These are phyloP conservation scores for Scomber scombrus DNA, from an alignment of 2,113 vertebrate genomes.

Conservation along the genomic window DNA sequence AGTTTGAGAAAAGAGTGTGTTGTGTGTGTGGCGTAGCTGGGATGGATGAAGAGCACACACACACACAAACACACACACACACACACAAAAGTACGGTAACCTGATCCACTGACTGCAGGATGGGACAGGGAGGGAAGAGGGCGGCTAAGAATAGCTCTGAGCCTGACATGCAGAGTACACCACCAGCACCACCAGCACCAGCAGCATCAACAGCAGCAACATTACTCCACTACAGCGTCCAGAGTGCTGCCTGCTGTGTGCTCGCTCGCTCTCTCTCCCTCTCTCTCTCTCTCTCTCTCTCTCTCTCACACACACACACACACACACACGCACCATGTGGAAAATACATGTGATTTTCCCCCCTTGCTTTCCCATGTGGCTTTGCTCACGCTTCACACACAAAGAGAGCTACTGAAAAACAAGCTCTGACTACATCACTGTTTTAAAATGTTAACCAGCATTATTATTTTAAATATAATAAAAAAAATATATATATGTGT, in stretches of 20 bases:
- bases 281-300: background rate
- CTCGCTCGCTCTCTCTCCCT: background rate
- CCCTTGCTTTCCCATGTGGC: conserved; percentile 50
- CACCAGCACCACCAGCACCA: background rate
- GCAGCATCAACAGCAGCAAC: conserved; percentile 38
- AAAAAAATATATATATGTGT: background rate
- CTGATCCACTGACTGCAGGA: conserved; percentile 80
- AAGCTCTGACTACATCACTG: background rate
- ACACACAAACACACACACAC: conserved; percentile 26
- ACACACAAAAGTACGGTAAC: conserved; percentile 67
- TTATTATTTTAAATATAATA: conserved; percentile 4
- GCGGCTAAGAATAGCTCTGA: conserved; percentile 80
- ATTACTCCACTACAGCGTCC: conserved; percentile 55
- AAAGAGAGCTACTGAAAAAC: conserved; percentile 27
- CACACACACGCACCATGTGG: conserved; percentile 52
- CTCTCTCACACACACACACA: conserved; percentile 3
- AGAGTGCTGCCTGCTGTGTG: conserved; percentile 55
- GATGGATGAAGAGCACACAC: conserved; percentile 60
- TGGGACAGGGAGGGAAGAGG: conserved; percentile 68
- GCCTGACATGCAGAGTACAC: conserved; percentile 65
- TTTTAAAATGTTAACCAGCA: background rate
- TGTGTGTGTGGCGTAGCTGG: conserved; percentile 15
- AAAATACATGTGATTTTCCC: conserved; percentile 62
- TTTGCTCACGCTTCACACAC: conserved; percentile 20
- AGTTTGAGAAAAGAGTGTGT: conserved; percentile 23